Evolutionary conservation across 2,888 invertebrate species (phyloP).

Genomic region (Pachliopta kotzebuea): DNA sequence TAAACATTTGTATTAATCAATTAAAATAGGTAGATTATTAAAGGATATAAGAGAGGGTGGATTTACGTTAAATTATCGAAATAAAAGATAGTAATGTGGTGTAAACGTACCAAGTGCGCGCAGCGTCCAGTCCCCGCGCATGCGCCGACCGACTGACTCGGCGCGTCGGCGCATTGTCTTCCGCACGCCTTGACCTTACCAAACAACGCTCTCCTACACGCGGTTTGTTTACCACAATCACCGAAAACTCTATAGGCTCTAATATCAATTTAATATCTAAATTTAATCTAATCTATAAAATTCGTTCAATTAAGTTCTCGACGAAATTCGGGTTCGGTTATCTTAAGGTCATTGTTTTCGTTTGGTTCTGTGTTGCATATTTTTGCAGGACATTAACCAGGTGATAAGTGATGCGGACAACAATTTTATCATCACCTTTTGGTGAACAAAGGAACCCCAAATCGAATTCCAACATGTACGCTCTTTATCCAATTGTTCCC

Average conservation of each 20-base stretch:
- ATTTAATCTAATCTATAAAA: too few relatives aligned
- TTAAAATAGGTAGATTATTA: neutral
- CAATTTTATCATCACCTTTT: too few relatives aligned
- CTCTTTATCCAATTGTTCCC: too few relatives aligned
- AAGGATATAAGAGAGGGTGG: neutral
- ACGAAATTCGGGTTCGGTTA: too few relatives aligned
- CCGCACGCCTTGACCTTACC: constrained; percentile 37
- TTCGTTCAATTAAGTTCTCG: too few relatives aligned
- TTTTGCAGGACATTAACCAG: too few relatives aligned
- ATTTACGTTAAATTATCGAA: constrained; percentile 8
- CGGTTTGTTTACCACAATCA: constrained; percentile 17
- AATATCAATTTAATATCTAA: neutral
- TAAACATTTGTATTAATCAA: too few relatives aligned
- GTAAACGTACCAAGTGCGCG: constrained; percentile 40
- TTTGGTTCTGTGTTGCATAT: too few relatives aligned
- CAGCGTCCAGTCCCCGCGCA: constrained; percentile 38
- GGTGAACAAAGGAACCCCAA: too few relatives aligned
- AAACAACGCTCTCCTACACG: constrained; percentile 27
- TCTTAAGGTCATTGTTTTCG: too few relatives aligned
- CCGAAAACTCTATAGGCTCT: neutral
- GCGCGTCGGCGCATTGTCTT: constrained; percentile 28
- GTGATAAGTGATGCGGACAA: too few relatives aligned
- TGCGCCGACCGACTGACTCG: constrained; percentile 36
- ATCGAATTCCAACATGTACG: too few relatives aligned
- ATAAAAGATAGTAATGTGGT: constrained; percentile 27